Base-by-base conservation (phyloP, 1,140 invertebrate genomes). In the Drosophila pachea region DNA sequence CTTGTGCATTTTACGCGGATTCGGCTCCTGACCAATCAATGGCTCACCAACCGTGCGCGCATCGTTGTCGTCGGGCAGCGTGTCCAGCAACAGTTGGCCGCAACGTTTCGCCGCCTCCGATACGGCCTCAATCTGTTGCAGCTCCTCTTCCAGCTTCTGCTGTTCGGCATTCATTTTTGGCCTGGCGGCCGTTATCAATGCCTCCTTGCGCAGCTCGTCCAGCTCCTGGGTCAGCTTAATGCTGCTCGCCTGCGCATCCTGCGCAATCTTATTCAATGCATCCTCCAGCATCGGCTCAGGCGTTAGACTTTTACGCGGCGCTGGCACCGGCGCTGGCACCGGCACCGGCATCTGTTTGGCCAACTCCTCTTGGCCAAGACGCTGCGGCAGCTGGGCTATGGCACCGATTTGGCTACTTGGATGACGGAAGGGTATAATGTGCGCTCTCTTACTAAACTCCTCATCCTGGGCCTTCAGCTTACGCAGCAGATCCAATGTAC, bases 171-270 rank as follows among this genome's bases (percentile, higher is more conserved):
- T 76, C 2, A 77, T n/a, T 29, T 86, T 88, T 7, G 88, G 78
- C 0, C 83, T 53, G 0, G 88, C 74, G 0, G 78, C 72, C 6
- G 83, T 89, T 0, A 89, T 87, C 9, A 89, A n/a, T 0, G 87
- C 87, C 72, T 89, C 88, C 60, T 88, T 89, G 35, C 71, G 73
- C 14, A 87, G 50, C 52, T 83, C 88, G 61, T 91, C 78, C 45
- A 91, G 86, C 42, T 91, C 90, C 63, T 91, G 88, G n/a, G 90
- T 90, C 43, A 92, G 76, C 58, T 91, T 91, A 49, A 92, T 91
- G 75, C 89, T 92, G 45, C 90, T 91, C 79, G 92, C 91, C 88
- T 92, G 91, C 35, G 91, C 91, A 90, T 92, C 91, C 79, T 91
- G 90, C 8, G 91, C 91, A 50, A 92, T 90, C 87, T 91, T 91